Base-by-base conservation (phyloP, 1,140 invertebrate genomes). In the Homalodisca vitripennis region DNA sequence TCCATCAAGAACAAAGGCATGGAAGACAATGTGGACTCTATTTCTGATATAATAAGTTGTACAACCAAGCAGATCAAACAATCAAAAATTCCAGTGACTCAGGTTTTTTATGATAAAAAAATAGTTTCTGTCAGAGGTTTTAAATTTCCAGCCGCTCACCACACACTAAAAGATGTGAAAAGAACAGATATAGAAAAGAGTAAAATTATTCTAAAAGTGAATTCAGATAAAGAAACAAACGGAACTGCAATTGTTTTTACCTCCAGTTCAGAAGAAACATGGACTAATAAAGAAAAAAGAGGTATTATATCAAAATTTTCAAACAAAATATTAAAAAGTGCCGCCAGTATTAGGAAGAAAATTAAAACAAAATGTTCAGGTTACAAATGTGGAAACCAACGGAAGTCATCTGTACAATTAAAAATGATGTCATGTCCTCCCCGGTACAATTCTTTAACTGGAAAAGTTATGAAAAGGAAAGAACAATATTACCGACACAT, bases 261-360 rank as follows among this genome's bases (percentile, higher is more conserved):
- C 24, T 26, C 55, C 12, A 24, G 13, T 26, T 27, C 14, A 13
- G 29, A 29, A 26, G 55, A n/a, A 60, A 60, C 3, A 27, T 27
- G 22, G 3, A 26, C 26, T 12, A 24, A 30, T 24, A 60, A 60
- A 30, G 24, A 60, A 27, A 13, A 13, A 12, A 22, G 22, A 60
- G 55, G 55, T 60, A 60, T 60, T 60, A 26, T 60, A 27, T 60
- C 55, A 60, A 60, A 60, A n/a, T 60, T 27, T 27, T 60, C 55
- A 26, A 60, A 60, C 13, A 60, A 60, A 27, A 10, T 60, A 22
- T 60, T 24, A 26, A 60, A 60, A 60, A 60, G 10, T 2, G 55
- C 55, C 2, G 14, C 55, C 3, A 60, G 29, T 3, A 13, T 60
- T 27, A 60, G 55, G 29, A 60, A 60, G 27, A 60, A 30, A 26